A percentile compares a stretch with the other conserved stretches of the same genome.
phyloP scores from a whole-genome alignment of 92 coral and sea anemone species.

The Paramuricea clavata region DNA sequence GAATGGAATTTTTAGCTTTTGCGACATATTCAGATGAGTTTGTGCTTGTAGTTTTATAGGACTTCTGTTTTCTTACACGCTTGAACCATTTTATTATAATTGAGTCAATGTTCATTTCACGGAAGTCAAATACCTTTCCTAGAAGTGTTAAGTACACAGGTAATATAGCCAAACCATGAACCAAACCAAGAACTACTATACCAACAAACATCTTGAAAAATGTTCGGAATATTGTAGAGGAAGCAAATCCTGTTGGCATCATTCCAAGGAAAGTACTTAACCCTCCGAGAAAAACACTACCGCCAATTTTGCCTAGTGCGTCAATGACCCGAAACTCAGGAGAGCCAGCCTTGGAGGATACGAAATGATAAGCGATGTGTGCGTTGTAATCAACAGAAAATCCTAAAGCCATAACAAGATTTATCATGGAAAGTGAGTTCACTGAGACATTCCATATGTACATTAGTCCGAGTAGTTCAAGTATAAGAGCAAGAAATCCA shows the following conservation, averaged over 20 bases:
- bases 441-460: slow-evolving; percentile 74
- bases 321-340: slow-evolving; percentile 71
- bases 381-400: slow-evolving; percentile 66
- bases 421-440: slow-evolving; percentile 70
- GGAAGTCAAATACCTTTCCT: slow-evolving; percentile 49
- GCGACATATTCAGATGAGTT: neutral
- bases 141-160: slow-evolving; percentile 46
- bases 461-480: slow-evolving; percentile 79
- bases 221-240: slow-evolving; percentile 42
- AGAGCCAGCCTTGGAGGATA: slow-evolving; percentile 48
- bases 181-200: slow-evolving; percentile 44
- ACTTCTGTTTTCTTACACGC: neutral
- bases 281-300: slow-evolving; percentile 77
- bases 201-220: slow-evolving; percentile 61
- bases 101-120: neutral
- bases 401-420: slow-evolving; percentile 68
- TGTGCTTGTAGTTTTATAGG: neutral
- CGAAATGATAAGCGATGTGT: slow-evolving; percentile 57
- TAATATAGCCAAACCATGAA: slow-evolving; percentile 48
- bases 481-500: slow-evolving; percentile 68
- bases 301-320: slow-evolving; percentile 66
- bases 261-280: slow-evolving; percentile 56
- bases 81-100: slow-evolving; percentile 18
- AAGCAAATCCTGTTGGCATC: slow-evolving; percentile 60
- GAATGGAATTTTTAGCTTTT: neutral